phyloP scores from a whole-genome alignment of 2,797 vertebrate species.

The Uromys caudimaculatus region DNA sequence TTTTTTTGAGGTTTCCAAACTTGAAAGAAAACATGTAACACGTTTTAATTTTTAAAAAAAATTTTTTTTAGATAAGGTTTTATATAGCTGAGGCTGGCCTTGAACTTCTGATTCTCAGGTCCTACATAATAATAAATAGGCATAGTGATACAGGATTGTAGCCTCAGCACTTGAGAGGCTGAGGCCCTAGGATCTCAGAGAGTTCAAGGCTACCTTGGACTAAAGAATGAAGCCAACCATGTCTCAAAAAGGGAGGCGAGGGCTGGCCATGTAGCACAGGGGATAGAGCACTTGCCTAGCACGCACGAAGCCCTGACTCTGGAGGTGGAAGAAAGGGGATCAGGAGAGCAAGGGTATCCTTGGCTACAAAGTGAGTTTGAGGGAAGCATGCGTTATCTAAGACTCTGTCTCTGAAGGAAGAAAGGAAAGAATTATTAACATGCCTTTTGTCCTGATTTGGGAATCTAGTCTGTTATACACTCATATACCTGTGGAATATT shows the following conservation, averaged over 20 bases:
- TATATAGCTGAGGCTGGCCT: neutral
- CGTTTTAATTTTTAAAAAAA: neutral
- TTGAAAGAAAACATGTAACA: neutral
- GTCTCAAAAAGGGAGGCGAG: neutral
- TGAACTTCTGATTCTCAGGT: neutral
- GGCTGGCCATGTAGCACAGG: neutral
- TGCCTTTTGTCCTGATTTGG: too few species aligned
- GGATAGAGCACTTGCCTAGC: neutral
- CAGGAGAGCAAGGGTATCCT: neutral
- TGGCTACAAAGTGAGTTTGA: neutral
- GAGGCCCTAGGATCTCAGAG: neutral
- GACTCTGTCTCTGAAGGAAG: neutral
- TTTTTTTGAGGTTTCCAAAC: neutral
- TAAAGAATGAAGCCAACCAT: neutral
- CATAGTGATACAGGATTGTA: too few species aligned
- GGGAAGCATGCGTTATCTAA: neutral
- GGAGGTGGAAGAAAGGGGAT: neutral
- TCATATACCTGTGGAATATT: neutral
- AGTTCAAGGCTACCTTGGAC: neutral
- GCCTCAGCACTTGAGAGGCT: neutral
- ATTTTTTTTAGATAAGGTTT: neutral
- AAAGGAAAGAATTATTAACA: neutral
- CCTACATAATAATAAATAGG: neutral
- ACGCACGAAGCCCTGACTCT: neutral
- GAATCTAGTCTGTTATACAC: neutral